Evolutionary conservation across 2,797 vertebrate genomes (phyloP).

Genomic region (Sarcophilus harrisii): DNA sequence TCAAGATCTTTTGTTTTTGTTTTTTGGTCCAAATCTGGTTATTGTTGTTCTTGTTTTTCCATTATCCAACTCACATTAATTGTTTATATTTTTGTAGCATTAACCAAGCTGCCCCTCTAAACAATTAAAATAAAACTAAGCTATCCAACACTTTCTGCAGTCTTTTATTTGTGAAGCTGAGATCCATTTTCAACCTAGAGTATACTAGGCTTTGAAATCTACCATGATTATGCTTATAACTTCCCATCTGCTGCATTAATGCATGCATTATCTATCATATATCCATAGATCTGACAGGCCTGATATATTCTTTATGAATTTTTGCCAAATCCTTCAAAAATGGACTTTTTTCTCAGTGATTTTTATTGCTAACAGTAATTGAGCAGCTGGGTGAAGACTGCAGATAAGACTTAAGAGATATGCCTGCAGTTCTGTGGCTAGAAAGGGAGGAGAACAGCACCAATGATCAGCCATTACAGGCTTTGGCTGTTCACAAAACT

Average conservation of each 20-base stretch:
- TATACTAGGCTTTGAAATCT: conserved; percentile 2
- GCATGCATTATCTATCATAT: conserved; percentile 17
- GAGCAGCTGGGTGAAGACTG: conserved; percentile 16
- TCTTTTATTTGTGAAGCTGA: conserved; percentile 38
- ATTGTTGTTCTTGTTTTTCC: too few species aligned
- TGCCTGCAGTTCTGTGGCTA: neutral
- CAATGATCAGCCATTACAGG: neutral
- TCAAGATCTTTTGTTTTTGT: neutral
- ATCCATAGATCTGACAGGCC: neutral
- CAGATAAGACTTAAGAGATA: conserved; percentile 7
- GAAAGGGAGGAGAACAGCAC: neutral
- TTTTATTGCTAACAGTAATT: conserved; percentile 1
- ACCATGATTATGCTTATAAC: conserved; percentile 12
- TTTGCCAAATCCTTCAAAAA: conserved; percentile 23
- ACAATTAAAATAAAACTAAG: neutral
- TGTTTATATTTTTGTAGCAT: neutral
- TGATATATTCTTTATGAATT: neutral
- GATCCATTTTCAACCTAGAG: neutral
- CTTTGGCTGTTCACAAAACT: neutral
- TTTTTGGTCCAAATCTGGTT: neutral
- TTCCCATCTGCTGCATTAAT: conserved; percentile 11
- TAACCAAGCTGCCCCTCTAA: neutral
- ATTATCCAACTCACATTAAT: neutral
- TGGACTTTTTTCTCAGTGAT: neutral
- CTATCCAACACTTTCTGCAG: conserved; percentile 4